Evolutionary conservation across 2,888 invertebrate genomes (phyloP), one percentile per base, ranked within the genome.

Genomic region (Habroteleia sp.): DNA sequence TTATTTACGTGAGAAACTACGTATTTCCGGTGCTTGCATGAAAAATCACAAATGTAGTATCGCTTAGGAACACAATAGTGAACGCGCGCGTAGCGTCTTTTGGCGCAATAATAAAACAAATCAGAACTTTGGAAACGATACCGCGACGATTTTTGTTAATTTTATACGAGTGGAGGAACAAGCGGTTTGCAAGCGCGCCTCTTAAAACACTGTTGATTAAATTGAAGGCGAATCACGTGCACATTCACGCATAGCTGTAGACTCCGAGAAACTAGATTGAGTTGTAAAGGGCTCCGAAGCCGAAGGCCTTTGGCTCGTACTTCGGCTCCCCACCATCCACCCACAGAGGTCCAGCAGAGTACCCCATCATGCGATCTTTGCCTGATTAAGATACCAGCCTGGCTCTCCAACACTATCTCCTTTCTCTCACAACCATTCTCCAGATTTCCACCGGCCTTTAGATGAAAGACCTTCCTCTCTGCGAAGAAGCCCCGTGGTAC

Each of bases 331-430:
- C 78, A 77, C 82, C 60, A 35, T 37, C 46, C 37, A 17, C 46
- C 60, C 37, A 37, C 46, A 80, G 79, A 83, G 83, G 83, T 71
- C 76, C 82, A 83, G 85, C 85, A 82, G 81, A 79, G 83, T 78
- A 81, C 82, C 85, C 85, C 83, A 83, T 85, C 84, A 84, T 84
- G 84, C 78, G 82, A 81, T 82, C 82, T 82, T 78, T 75, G 84
- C 83, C 84, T 87, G 87, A 87, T 87, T 87, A 87, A 87, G 87
- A 87, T 86, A 87, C 87, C 87, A 87, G 83, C 85, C 79, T 80
- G 81, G 79, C 74, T 69, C 73, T 77, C 74, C 79, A 81, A 81
- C 80, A 80, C 81, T 81, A 79, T 75, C 77, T 77, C 77, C 78
- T 68, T 80, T 77, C 68, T 74, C 76, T 79, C 65, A 62, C 75